Conservation (phyloP, 2,113 vertebrate genomes). For the Holacanthus passer region DNA sequence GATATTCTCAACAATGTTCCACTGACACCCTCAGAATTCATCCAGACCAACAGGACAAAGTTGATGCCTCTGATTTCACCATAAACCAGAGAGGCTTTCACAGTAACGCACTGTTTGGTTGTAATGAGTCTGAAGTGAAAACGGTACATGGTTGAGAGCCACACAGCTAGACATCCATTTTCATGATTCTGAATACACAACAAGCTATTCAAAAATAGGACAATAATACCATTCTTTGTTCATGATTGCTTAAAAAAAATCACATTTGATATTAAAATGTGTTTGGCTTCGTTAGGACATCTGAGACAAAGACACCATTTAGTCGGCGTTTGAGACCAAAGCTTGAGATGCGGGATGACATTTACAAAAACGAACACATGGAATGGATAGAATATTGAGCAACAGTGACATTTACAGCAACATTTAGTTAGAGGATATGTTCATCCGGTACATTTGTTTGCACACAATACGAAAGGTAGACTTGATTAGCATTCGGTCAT, state of each 20-base stretch:
- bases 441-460: slow-evolving; percentile 5
- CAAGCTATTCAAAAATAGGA: slow-evolving; percentile 16
- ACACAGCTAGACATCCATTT: slow-evolving; percentile 43
- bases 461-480: slow-evolving; percentile 4
- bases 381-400: slow-evolving; percentile 44
- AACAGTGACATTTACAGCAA: slow-evolving; percentile 34
- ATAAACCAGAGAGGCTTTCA: background rate
- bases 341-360: slow-evolving; percentile 19
- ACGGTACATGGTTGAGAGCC: background rate
- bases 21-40: background rate
- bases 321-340: slow-evolving; percentile 4
- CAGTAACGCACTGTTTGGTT: background rate
- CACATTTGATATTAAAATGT: slow-evolving; percentile 41
- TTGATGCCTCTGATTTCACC: background rate
- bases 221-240: slow-evolving; percentile 1
- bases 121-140: slow-evolving; percentile 12
- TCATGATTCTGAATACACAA: slow-evolving; percentile 18
- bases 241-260: slow-evolving; percentile 35
- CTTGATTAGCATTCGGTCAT: slow-evolving; percentile 30
- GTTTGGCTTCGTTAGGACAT: slow-evolving; percentile 48
- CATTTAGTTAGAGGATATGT: slow-evolving; percentile 5
- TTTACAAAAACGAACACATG: slow-evolving; percentile 22
- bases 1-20: background rate
- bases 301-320: slow-evolving; percentile 16
- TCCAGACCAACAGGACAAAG: background rate